These are phyloP conservation scores for Zygogramma bicolorata DNA, from an alignment of 2,888 invertebrate species.

Conservation along the genomic window DNA sequence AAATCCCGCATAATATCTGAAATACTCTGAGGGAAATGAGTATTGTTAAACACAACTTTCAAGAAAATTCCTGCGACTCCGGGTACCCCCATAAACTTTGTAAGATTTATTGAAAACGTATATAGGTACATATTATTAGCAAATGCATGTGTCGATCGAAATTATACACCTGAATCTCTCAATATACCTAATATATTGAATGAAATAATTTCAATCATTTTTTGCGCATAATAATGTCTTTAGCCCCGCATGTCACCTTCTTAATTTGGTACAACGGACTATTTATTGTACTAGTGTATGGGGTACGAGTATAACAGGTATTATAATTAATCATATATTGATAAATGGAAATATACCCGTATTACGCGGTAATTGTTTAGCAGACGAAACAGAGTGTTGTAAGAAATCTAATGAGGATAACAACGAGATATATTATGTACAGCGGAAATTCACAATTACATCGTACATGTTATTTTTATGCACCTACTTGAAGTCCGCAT, in stretches of 20 bases:
- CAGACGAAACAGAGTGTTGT: background rate
- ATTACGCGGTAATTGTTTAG: background rate
- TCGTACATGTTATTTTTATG: background rate
- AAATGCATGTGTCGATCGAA: background rate
- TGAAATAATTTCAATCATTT: background rate
- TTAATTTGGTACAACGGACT: no score
- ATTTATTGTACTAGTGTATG: no score
- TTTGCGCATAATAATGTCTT: background rate
- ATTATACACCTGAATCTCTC: background rate
- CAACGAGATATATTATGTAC: background rate
- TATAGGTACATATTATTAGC: background rate
- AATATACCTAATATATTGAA: background rate
- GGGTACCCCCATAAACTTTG: background rate
- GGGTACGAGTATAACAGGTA: no score
- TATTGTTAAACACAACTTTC: background rate
- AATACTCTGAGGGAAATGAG: background rate
- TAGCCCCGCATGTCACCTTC: constrained; percentile 1
- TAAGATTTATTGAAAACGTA: background rate
- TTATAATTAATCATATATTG: background rate
- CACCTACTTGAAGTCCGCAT: background rate
- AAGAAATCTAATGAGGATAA: background rate
- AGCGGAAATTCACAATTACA: constrained; percentile 2
- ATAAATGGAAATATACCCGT: background rate
- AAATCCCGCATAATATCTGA: background rate
- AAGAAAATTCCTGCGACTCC: background rate